Evolutionary conservation across 2,113 vertebrate species (phyloP).

Genomic region (Podocnemis expansa): DNA sequence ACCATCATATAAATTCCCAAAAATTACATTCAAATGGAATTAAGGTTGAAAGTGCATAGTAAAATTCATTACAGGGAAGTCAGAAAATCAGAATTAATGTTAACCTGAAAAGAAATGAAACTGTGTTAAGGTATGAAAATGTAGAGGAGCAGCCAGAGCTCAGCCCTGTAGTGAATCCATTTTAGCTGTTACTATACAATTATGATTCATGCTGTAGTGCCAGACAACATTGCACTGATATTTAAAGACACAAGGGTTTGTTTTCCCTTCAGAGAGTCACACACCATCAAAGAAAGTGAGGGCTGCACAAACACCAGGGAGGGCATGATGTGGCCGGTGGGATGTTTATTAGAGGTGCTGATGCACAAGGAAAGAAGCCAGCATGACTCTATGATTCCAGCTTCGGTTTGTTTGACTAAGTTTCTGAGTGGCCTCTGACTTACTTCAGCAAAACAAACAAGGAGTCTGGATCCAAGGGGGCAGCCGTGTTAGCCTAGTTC

Average conservation of each 20-base stretch:
- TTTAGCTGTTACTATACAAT: neutral
- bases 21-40: neutral
- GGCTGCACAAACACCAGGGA: neutral
- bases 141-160: neutral
- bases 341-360: slow-evolving; percentile 1
- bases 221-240: neutral
- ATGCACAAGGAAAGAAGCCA: neutral
- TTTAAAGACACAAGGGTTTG: neutral
- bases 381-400: neutral
- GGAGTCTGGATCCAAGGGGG: too few relatives aligned
- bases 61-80: neutral
- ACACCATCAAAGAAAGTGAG: neutral
- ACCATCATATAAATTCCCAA: neutral
- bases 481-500: too few relatives aligned
- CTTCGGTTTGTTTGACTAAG: slow-evolving; percentile 2
- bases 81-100: neutral
- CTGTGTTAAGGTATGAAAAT: neutral
- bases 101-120: slow-evolving; percentile 27
- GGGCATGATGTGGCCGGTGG: neutral
- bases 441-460: too few relatives aligned
- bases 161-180: neutral
- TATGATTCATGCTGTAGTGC: neutral
- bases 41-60: neutral
- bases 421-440: slow-evolving; percentile 12
- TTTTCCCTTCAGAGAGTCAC: neutral